Evolutionary conservation across 2,113 vertebrate species (phyloP).

Genomic region (Pseudorectes ferrugineus): DNA sequence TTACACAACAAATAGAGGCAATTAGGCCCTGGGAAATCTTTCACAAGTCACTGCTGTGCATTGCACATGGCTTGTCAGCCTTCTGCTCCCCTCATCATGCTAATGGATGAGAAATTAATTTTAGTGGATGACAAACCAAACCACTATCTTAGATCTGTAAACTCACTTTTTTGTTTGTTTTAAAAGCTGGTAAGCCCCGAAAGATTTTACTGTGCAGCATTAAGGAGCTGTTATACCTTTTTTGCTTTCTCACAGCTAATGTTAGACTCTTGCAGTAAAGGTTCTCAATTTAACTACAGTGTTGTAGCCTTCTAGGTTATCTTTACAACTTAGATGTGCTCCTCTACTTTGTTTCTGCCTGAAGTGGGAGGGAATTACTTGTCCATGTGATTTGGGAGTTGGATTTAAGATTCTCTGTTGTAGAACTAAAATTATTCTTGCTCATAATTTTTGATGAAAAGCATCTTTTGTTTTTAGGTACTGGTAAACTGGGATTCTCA

Average conservation of each 20-base stretch:
- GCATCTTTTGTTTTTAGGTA: conserved; percentile 73
- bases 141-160: neutral
- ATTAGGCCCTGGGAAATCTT: neutral
- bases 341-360: neutral
- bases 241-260: neutral
- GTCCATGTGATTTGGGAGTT: neutral
- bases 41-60: neutral
- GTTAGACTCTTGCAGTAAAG: neutral
- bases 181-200: neutral
- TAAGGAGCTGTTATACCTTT: neutral
- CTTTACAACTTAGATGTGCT: neutral
- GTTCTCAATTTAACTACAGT: neutral
- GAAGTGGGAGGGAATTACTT: neutral
- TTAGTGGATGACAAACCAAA: neutral
- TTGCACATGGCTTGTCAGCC: neutral
- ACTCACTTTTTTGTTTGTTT: neutral
- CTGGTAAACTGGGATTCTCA: conserved; percentile 90
- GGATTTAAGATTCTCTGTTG: conserved; percentile 4
- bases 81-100: neutral
- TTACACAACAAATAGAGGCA: neutral
- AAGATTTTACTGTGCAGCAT: neutral
- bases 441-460: conserved; percentile 56
- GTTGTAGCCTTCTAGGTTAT: neutral
- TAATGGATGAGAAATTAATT: neutral
- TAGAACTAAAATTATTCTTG: conserved; percentile 5